Percentiles rank a stretch among this genome's conserved stretches.
Evolutionary conservation across 2,888 invertebrate genomes (phyloP).

Genomic region (Lissonota sp.): DNA sequence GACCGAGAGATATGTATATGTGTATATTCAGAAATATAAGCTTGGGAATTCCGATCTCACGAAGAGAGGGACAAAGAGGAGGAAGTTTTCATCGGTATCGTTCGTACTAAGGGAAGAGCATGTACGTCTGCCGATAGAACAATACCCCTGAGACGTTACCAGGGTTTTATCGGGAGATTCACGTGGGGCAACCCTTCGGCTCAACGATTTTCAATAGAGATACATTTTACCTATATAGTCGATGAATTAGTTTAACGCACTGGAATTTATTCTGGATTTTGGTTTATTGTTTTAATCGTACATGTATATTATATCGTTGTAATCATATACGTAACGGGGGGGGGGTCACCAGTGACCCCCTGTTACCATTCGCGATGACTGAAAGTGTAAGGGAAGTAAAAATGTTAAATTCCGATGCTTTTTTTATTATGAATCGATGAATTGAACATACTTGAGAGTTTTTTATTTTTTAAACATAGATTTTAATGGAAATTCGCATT

Average conservation of each 20-base stretch:
- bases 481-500: too few relatives aligned
- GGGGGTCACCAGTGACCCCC: too few relatives aligned
- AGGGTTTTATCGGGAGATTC: constrained; percentile 66
- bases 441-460: too few relatives aligned
- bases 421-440: too few relatives aligned
- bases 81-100: constrained; percentile 9
- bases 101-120: constrained; percentile 45
- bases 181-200: constrained; percentile 2
- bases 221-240: constrained; percentile 5
- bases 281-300: too few relatives aligned
- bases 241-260: constrained; percentile 10
- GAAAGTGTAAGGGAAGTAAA: too few relatives aligned
- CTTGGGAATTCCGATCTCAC: background rate
- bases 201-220: background rate
- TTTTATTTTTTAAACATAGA: too few relatives aligned
- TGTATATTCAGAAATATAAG: constrained; percentile 3
- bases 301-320: too few relatives aligned
- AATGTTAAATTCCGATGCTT: too few relatives aligned
- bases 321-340: too few relatives aligned
- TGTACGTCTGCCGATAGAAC: constrained; percentile 59
- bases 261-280: background rate
- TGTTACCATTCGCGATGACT: too few relatives aligned
- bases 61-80: constrained; percentile 18
- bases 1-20: background rate
- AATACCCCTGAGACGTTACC: constrained; percentile 69